Evolutionary conservation across 2,797 vertebrate genomes (phyloP), one percentile per base, ranked within the genome.

Genomic region (Brachymystax lenok): DNA sequence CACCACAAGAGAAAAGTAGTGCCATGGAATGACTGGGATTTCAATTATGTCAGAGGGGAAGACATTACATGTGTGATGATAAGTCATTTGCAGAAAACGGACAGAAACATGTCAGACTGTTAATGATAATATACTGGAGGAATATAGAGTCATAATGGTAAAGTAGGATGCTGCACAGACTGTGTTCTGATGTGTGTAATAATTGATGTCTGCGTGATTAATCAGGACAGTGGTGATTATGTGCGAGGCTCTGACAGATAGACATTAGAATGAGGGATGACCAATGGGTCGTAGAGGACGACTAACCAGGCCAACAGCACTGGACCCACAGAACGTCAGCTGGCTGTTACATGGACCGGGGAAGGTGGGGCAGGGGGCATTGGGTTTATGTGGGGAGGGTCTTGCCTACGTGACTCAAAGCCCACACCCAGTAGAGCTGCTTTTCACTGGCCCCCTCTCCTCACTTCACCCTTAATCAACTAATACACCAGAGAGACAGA

Each of bases 251-350:
- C 24, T 68, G 82, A 83, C 82, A 84, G 87, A 85, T 67, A 68
- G 71, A 24, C 73, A 35, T 17, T 19, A 19, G 10, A 80, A 68
- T 30, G 69, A 33, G 35, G 13, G 69, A 71, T 52, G 69, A 71
- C 40, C 54, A 56, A 27, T 5, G 27, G 7, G 17, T 30, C 24
- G 51, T 59, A 46, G 76, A 77, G 74, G 84, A 72, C 82, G 78
- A 46, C 81, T 84, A 87, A 75, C 40, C 69, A 77, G 69, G 59
- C 69, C 27, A 63, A 8, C 5, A 54, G 24, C 21, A 27, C 5
- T 67, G 30, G n/a, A 70, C 69, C 69, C 33, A 52, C n/a, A 27
- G 88, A 87, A 90, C 86, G 87, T 91, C 90, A 89, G 86, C 84
- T 86, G 88, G 83, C 90, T 51, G 67, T 13, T 84, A 82, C 74